Conservation (phyloP, 2,113 vertebrate genomes). For the Osmerus eperlanus region DNA sequence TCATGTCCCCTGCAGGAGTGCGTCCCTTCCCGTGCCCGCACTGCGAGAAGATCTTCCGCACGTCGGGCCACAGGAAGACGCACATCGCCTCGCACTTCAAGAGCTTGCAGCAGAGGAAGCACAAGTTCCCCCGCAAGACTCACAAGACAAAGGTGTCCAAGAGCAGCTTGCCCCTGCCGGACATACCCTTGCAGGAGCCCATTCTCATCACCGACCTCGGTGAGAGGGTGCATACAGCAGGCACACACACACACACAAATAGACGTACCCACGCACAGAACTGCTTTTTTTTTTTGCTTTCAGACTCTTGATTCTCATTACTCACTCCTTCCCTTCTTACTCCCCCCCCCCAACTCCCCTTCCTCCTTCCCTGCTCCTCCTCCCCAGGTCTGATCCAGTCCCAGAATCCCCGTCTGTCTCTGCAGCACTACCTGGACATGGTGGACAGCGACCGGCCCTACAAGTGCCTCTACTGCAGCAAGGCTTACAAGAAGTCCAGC, state of each 20-base stretch:
- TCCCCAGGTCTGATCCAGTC: conserved; percentile 86
- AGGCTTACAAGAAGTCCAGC: conserved; percentile 98
- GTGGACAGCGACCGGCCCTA: conserved; percentile 91
- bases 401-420: conserved; percentile 84
- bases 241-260: neutral
- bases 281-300: too few species aligned
- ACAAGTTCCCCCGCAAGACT: conserved; percentile 87
- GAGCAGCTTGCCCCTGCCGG: conserved; percentile 80
- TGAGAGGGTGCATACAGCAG: conserved; percentile 52
- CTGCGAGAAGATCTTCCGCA: conserved; percentile 97
- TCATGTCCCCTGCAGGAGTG: conserved; percentile 70
- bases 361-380: neutral
- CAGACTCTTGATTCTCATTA: neutral
- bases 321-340: neutral
- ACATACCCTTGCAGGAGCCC: conserved; percentile 95
- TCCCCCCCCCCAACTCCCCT: neutral
- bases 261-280: neutral
- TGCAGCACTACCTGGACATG: conserved; percentile 89
- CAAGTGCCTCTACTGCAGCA: conserved; percentile 92
- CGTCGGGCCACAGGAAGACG: conserved; percentile 95
- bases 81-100: conserved; percentile 97
- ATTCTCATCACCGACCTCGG: conserved; percentile 97
- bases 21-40: conserved; percentile 96
- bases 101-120: conserved; percentile 85
- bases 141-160: conserved; percentile 84